These are phyloP conservation scores for Platalea minor DNA, from an alignment of 2,797 vertebrate species.

Conservation along the genomic window DNA sequence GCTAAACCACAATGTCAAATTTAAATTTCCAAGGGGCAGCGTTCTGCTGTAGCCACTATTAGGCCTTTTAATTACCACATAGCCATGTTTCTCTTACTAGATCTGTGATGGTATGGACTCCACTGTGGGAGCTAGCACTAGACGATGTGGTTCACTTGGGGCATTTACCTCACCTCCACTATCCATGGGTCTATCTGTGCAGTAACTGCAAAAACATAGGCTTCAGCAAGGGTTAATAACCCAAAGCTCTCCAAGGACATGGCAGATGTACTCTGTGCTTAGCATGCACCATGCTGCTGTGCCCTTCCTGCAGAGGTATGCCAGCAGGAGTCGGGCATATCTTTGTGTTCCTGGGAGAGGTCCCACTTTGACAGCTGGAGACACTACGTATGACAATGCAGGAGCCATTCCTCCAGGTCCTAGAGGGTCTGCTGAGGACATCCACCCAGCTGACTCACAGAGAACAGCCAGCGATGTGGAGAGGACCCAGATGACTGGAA, in stretches of 20 bases:
- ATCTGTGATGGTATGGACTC: neutral
- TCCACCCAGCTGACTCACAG: neutral
- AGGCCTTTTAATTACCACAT: neutral
- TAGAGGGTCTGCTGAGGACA: neutral
- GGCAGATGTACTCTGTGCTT: neutral
- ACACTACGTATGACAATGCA: neutral
- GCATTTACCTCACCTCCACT: neutral
- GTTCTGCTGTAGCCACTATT: neutral
- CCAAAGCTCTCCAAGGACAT: neutral
- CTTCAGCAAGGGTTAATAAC: neutral
- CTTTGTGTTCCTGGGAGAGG: neutral
- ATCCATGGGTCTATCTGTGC: neutral
- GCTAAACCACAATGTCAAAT: neutral
- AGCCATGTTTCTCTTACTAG: neutral
- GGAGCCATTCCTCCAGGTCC: neutral
- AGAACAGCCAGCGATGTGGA: neutral
- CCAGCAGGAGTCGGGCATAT: neutral
- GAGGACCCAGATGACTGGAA: neutral
- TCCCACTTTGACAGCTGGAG: neutral
- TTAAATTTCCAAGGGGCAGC: neutral
- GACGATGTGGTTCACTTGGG: neutral
- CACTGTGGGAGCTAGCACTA: neutral
- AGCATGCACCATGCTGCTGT: neutral
- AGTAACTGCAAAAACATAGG: neutral
- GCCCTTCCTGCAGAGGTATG: neutral